phyloP scores from a whole-genome alignment of 2,888 invertebrate genomes.

The Catocala sponsa region DNA sequence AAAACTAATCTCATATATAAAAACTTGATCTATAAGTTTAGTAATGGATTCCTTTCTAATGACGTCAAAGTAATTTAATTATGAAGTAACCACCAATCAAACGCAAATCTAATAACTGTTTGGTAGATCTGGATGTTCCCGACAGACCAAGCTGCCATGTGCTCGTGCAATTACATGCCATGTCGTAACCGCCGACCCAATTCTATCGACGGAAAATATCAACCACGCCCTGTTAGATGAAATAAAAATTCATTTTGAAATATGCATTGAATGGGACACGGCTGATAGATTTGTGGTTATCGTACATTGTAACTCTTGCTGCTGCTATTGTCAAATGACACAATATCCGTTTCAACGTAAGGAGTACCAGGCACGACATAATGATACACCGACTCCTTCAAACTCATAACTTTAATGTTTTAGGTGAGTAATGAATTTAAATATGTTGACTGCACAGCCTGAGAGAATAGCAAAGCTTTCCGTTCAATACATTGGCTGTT shows the following conservation, averaged over 20 bases:
- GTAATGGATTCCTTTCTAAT: too few species aligned
- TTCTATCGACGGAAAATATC: constrained; percentile 27
- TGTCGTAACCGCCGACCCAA: constrained; percentile 19
- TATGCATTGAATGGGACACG: constrained; percentile 16
- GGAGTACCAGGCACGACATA: neutral
- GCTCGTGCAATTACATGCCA: constrained; percentile 7
- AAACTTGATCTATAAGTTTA: too few species aligned
- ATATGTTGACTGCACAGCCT: too few species aligned
- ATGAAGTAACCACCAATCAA: too few species aligned
- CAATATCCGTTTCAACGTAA: neutral
- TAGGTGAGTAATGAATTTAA: too few species aligned
- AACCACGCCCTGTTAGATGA: constrained; percentile 6
- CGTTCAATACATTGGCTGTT: too few species aligned
- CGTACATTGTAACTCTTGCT: constrained; percentile 1
- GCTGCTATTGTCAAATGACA: neutral
- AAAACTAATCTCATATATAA: too few species aligned
- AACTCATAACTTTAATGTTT: too few species aligned
- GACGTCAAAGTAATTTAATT: too few species aligned
- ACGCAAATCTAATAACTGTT: constrained; percentile 1
- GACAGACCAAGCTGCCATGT: constrained; percentile 15
- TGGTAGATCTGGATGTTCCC: constrained; percentile 31
- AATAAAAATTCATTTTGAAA: constrained; percentile 18
- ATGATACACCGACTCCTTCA: too few species aligned
- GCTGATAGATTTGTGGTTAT: constrained; percentile 6
- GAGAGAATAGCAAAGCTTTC: too few species aligned